Percentiles rank a stretch among this genome's conserved stretches.
phyloP scores from a whole-genome alignment of 1,140 invertebrate species.

The Bombus huntii region DNA sequence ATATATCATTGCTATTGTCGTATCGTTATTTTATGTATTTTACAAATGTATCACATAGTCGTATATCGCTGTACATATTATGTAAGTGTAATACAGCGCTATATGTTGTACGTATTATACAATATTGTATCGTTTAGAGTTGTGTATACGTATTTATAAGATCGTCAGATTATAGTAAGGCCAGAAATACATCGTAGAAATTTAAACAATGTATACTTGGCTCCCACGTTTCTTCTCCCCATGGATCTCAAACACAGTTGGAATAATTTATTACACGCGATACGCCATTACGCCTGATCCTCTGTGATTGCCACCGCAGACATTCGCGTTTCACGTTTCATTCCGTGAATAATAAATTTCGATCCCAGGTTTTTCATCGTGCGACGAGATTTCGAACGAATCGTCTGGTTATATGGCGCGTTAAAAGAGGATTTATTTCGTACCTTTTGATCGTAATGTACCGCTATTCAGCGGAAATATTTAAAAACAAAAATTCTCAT shows the following conservation, averaged over 20 bases:
- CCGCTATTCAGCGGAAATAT: background rate
- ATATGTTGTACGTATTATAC: no score
- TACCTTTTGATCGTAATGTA: background rate
- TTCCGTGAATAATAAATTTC: slow-evolving; percentile 2
- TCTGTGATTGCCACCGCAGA: background rate
- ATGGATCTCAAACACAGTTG: background rate
- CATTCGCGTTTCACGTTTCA: background rate
- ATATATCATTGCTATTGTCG: no score
- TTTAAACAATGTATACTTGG: background rate
- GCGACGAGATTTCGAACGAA: background rate
- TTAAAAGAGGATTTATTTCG: background rate
- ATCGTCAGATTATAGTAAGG: background rate
- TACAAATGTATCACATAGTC: no score
- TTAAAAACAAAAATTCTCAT: background rate
- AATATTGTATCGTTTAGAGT: no score
- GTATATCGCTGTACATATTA: no score
- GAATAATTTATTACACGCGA: background rate
- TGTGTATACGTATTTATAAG: no score
- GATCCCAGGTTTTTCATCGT: background rate
- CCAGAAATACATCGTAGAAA: background rate
- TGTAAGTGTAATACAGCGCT: no score
- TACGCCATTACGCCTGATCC: background rate
- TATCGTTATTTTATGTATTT: no score
- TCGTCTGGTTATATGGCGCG: background rate
- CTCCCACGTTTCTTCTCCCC: background rate